A percentile compares a stretch with the other conserved stretches of the same genome.
These are phyloP conservation scores for Takifugu bimaculatus DNA, from an alignment of 2,113 vertebrate species.

Conservation along the genomic window DNA sequence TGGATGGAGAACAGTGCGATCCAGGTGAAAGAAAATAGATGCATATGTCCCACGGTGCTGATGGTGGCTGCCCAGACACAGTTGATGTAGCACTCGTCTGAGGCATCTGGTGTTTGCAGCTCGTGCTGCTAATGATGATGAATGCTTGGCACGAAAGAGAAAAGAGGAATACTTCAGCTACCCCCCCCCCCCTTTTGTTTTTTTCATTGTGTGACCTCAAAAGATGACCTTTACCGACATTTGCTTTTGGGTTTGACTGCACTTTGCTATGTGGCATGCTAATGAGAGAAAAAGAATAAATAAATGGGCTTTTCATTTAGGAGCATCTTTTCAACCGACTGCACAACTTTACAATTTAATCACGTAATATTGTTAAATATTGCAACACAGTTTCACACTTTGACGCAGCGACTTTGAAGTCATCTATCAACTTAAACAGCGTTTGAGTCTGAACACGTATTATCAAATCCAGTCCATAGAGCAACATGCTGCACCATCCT, in stretches of 20 bases:
- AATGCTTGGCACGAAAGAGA: slow-evolving; percentile 48
- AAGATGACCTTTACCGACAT: neutral
- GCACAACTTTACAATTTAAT: neutral
- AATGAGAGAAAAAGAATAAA: too few species aligned
- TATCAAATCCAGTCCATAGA: neutral
- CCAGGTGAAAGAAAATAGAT: slow-evolving; percentile 57
- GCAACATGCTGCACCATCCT: slow-evolving; percentile 6
- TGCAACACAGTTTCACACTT: too few species aligned
- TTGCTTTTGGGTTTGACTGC: neutral
- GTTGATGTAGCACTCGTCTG: slow-evolving; percentile 30
- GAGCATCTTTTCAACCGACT: neutral
- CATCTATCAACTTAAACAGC: too few species aligned
- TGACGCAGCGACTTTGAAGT: too few species aligned
- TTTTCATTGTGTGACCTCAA: slow-evolving; percentile 11
- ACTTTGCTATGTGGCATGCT: neutral
- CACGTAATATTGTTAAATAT: too few species aligned
- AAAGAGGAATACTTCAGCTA: slow-evolving; percentile 14
- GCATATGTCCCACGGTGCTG: slow-evolving; percentile 43
- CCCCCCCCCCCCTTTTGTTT: slow-evolving; percentile 22
- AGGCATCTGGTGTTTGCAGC: slow-evolving; percentile 63
- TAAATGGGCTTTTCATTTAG: too few species aligned
- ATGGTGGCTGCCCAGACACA: slow-evolving; percentile 46
- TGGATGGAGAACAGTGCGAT: slow-evolving; percentile 43
- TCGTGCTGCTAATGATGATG: slow-evolving; percentile 64
- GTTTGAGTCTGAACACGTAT: too few species aligned